Evolutionary conservation across 2,113 vertebrate genomes (phyloP).

Genomic region (Mystacornis crossleyi): DNA sequence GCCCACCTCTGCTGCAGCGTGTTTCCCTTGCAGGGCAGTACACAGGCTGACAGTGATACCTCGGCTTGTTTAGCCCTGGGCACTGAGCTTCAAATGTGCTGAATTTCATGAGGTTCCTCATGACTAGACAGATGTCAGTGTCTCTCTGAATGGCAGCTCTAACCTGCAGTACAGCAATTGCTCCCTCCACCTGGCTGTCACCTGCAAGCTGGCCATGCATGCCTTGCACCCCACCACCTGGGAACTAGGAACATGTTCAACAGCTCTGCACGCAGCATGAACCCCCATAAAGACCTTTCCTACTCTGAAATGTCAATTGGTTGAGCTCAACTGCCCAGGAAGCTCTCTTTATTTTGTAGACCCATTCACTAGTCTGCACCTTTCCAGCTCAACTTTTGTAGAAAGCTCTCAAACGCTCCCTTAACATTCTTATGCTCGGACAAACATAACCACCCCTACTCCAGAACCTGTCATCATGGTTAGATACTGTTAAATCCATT

Average conservation of each 20-base stretch:
- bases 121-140: neutral
- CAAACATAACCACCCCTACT: neutral
- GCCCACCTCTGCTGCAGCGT: neutral
- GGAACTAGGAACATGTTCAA: neutral
- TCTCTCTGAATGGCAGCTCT: neutral
- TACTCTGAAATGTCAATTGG: rapidly evolving
- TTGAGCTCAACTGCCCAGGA: neutral
- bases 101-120: neutral
- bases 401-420: neutral
- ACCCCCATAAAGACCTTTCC: rapidly evolving
- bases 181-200: neutral
- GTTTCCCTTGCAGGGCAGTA: rapidly evolving
- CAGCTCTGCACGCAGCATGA: neutral
- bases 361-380: neutral
- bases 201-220: neutral
- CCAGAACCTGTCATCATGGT: neutral
- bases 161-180: neutral
- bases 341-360: neutral
- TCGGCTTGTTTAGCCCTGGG: neutral
- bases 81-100: rapidly evolving
- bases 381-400: neutral
- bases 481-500: neutral
- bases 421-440: neutral
- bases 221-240: no score
- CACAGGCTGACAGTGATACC: rapidly evolving